Evolutionary conservation across 2,888 invertebrate species (phyloP), one percentile per base, ranked within the genome.

Genomic region (Plemyria rubiginata): DNA sequence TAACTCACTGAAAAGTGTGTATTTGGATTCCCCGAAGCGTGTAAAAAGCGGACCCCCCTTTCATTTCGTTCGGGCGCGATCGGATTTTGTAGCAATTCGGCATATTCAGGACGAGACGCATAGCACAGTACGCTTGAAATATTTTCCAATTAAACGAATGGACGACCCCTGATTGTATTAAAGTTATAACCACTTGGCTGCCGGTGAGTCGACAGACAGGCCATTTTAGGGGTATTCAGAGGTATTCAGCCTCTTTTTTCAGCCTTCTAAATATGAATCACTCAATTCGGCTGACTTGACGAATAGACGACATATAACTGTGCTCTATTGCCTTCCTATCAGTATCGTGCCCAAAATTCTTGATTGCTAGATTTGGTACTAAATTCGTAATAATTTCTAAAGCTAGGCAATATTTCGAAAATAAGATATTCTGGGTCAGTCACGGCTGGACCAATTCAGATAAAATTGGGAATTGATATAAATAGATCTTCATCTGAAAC

Each of bases 91-190:
- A 29, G 57, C 46, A 51, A 68, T 60, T 72, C 71, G 70, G 68
- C 64, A 58, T 66, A 70, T 69, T 65, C 62, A 61, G 66, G 57
- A 65, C 69, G 67, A 74, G 72, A 72, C 64, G 68, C 69, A 65
- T 59, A 62, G 65, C 66, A 57, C 54, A 60, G 71, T 69, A 61
- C 65, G 73, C 65, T 58, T 74, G 76, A 77, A 76, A 78, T 79
- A 74, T 77, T 80, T 81, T 80, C 72, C 79, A 83, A 82, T 81
- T 79, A 80, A 79, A 71, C 66, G 75, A 76, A 68, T 77, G 77
- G 66, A 71, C 76, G 72, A 68, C 67, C 71, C 60, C 68, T 55
- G 56, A 73, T 66, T 78, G 71, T 76, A 78, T 81, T 78, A 77
- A 77, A 80, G 67, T 77, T 78, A 75, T 76, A 75, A 72, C 67